A percentile compares a stretch with the other conserved stretches of the same genome.
Evolutionary conservation across 2,797 vertebrate species (phyloP).

Genomic region (Falco peregrinus): DNA sequence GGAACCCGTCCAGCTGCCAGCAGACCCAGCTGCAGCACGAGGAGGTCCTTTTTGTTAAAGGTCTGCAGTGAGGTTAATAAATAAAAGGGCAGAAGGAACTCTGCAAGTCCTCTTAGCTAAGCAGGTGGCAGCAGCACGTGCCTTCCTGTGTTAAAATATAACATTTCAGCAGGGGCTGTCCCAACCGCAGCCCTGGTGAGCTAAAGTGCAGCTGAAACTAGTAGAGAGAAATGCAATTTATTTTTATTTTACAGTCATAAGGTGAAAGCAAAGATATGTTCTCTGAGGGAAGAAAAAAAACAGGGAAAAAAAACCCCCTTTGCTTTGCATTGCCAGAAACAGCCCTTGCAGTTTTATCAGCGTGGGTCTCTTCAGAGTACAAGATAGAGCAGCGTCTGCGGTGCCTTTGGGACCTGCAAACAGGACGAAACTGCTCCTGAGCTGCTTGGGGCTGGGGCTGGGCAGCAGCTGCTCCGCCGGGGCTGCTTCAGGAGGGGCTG

Average conservation of each 20-base stretch:
- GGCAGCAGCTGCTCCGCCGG: background rate
- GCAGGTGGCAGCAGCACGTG: background rate
- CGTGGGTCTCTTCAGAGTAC: background rate
- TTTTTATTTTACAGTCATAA: background rate
- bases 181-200: fast-evolving
- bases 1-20: fast-evolving
- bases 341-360: background rate
- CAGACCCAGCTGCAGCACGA: fast-evolving
- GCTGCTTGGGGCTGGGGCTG: background rate
- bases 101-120: background rate
- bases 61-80: background rate
- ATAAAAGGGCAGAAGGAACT: background rate
- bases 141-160: background rate
- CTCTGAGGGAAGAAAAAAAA: background rate
- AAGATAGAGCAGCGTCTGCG: fast-evolving
- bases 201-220: background rate
- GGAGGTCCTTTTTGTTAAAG: background rate
- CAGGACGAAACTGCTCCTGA: background rate
- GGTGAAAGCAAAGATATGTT: background rate
- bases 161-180: background rate
- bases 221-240: background rate
- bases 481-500: background rate
- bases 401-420: background rate
- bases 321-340: background rate
- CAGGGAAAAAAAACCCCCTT: background rate